phyloP scores from a whole-genome alignment of 2,888 invertebrate genomes.

The Hirtodrosophila alboralis region DNA sequence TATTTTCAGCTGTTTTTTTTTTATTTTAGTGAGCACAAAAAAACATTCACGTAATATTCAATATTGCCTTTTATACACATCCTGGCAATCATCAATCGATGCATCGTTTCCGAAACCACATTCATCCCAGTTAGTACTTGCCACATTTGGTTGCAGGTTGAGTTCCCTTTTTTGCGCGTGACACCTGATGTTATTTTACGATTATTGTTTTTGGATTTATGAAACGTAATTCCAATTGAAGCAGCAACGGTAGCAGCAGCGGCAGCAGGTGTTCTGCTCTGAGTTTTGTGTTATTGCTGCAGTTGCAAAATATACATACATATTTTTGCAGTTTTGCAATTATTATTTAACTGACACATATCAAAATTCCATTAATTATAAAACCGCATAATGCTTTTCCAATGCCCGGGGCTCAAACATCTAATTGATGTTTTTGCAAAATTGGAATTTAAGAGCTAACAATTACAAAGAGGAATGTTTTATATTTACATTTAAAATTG shows the following conservation, averaged over 20 bases:
- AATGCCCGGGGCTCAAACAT: slow-evolving; percentile 31
- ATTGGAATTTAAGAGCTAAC: not conserved
- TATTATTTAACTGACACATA: slow-evolving; percentile 41
- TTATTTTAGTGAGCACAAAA: too few relatives aligned
- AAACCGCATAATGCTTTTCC: slow-evolving; percentile 37
- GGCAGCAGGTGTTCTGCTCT: slow-evolving; percentile 41
- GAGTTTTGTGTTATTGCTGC: slow-evolving; percentile 19
- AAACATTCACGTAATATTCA: too few relatives aligned
- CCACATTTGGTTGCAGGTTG: slow-evolving; percentile 16
- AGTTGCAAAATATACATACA: slow-evolving; percentile 17
- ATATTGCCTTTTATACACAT: slow-evolving; percentile 1
- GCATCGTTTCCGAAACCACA: not conserved
- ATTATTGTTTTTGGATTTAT: slow-evolving; percentile 79
- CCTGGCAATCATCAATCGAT: slow-evolving; percentile 29
- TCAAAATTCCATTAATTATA: slow-evolving; percentile 56
- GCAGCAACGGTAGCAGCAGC: too few relatives aligned
- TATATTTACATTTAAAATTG: too few relatives aligned
- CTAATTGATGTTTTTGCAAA: slow-evolving; percentile 40
- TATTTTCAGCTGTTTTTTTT: too few relatives aligned
- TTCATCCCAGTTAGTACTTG: too few relatives aligned
- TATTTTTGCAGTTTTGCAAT: slow-evolving; percentile 43
- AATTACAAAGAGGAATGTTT: too few relatives aligned
- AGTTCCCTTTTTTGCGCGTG: slow-evolving; percentile 65
- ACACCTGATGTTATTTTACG: slow-evolving; percentile 79
- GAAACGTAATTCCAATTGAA: slow-evolving; percentile 73